Evolutionary conservation across 2,797 vertebrate genomes (phyloP).

Genomic region (Salarias fasciatus): DNA sequence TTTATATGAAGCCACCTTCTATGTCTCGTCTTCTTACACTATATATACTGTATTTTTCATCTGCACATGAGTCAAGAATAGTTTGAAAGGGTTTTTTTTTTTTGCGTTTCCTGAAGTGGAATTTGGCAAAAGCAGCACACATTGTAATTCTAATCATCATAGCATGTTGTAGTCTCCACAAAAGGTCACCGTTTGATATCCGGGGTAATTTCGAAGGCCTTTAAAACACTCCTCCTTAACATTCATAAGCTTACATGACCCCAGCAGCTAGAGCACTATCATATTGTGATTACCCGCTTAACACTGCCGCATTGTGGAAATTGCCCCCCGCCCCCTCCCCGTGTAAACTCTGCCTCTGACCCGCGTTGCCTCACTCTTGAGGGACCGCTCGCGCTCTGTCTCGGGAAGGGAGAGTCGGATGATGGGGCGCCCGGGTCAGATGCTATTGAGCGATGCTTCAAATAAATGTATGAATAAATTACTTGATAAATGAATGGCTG

Average conservation of each 20-base stretch:
- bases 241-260: slow-evolving; percentile 80
- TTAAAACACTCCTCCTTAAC: slow-evolving; percentile 74
- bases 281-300: slow-evolving; percentile 74
- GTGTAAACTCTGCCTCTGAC: slow-evolving; percentile 78
- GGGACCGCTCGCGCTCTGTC: slow-evolving; percentile 69
- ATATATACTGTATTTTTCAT: neutral
- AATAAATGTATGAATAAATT: slow-evolving; percentile 79
- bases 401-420: slow-evolving; percentile 68
- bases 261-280: slow-evolving; percentile 65
- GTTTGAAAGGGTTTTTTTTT: slow-evolving; percentile 1
- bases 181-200: slow-evolving; percentile 76
- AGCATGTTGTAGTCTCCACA: slow-evolving; percentile 48
- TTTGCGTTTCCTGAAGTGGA: slow-evolving; percentile 21
- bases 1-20: neutral
- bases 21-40: neutral
- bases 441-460: slow-evolving; percentile 76
- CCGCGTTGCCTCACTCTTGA: slow-evolving; percentile 69
- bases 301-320: slow-evolving; percentile 56
- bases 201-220: slow-evolving; percentile 75
- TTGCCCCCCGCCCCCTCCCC: slow-evolving; percentile 55
- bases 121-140: slow-evolving; percentile 5
- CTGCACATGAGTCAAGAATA: too few species aligned
- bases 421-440: slow-evolving; percentile 74
- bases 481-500: slow-evolving; percentile 66
- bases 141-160: slow-evolving; percentile 63